Evolutionary conservation across 2,888 invertebrate genomes (phyloP).

Genomic region (Eupithecia centaureata): DNA sequence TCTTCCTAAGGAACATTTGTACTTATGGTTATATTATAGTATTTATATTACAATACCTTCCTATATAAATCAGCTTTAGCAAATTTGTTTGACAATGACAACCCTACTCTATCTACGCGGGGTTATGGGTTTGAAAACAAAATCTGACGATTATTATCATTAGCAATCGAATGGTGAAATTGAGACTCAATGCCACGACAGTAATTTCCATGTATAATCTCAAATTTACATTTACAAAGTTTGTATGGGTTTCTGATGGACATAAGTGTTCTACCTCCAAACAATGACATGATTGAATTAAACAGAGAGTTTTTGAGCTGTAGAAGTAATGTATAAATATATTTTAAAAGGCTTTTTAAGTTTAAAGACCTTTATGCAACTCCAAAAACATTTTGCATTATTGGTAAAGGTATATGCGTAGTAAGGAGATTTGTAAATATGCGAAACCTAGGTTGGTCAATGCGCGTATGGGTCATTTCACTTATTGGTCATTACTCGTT

Average conservation of each 20-base stretch:
- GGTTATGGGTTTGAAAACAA: conserved; percentile 24
- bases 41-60: no score
- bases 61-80: neutral
- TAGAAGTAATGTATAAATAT: no score
- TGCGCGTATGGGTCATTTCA: no score
- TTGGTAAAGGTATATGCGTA: no score
- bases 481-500: no score
- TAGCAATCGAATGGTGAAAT: conserved; percentile 6
- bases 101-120: conserved; percentile 14
- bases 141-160: conserved; percentile 27
- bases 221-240: neutral
- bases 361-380: no score
- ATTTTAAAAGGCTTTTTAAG: no score
- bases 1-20: neutral
- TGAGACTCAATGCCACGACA: neutral
- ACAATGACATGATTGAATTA: neutral
- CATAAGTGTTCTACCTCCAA: neutral
- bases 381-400: no score
- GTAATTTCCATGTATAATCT: neutral
- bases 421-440: no score
- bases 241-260: neutral
- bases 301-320: no score
- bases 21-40: no score
- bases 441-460: no score
- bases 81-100: neutral